Evolutionary conservation across 2,113 vertebrate species (phyloP), one percentile per base, ranked within the genome.

Genomic region (Hypocryptadius cinnamomeus): DNA sequence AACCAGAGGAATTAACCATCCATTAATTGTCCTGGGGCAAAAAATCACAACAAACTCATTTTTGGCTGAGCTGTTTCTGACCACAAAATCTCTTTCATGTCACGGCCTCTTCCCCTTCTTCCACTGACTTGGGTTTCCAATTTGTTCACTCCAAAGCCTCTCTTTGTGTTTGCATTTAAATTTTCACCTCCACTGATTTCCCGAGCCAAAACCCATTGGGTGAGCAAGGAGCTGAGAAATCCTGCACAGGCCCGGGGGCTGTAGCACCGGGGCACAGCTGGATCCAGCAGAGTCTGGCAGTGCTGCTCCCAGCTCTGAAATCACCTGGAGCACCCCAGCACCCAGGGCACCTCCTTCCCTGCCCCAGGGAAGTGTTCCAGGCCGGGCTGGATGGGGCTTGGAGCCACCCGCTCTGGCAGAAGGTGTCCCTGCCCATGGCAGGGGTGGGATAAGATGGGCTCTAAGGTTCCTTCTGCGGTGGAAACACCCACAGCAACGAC

Each of bases 61-160:
- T 92, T 89, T 53, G 76, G 89, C 94, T 72, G 72, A 90, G 84
- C 63, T 73, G 12, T 53, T 87, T 66, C 89, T 59, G 63, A 89
- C 92, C 94, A 77, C 31, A 24, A 71, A 51, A 89, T 85, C 86
- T 90, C 91, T 79, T 83, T 74, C 40, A 56, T 33, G 80, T 64
- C 77, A 77, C 0, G 3, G 45, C 77, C 86, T 91, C 79, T 94
- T 70, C 92, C 76, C 79, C 90, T 79, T 87, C 86, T 81, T 92
- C 89, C 96, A 87, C 96, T 77, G 89, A 69, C 79, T 87, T 84
- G 93, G 76, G 91, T 97, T 90, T 94, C 85, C 90, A 85, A 11
- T 94, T 94, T 84, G 94, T 87, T 93, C 31, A 45, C 94, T 96
- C 89, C 71, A 72, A 96, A 96, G 68, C 80, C 86, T 93, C 82